A percentile compares a stretch with the other conserved stretches of the same genome.
phyloP scores from a whole-genome alignment of 2,797 vertebrate species.

The Acrossocheilus wenchowensis region DNA sequence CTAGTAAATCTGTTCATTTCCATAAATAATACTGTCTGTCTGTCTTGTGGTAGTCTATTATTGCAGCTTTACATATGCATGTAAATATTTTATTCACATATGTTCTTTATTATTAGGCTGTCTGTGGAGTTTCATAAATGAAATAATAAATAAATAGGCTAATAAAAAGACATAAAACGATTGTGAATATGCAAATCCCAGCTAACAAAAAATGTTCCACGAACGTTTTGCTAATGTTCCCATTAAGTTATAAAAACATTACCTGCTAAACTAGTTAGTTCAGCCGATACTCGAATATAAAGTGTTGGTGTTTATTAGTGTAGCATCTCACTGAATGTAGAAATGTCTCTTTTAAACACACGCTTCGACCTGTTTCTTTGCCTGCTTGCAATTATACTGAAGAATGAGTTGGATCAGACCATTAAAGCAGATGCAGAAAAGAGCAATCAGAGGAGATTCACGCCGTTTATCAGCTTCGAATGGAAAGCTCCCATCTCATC shows the following conservation, averaged over 20 bases:
- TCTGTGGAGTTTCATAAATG: no score
- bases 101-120: neutral
- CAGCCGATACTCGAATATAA: neutral
- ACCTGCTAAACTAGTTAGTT: neutral
- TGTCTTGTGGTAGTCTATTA: neutral
- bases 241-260: neutral
- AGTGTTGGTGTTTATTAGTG: neutral
- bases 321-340: neutral
- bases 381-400: neutral
- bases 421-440: constrained; percentile 10
- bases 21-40: neutral
- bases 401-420: neutral
- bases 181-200: neutral
- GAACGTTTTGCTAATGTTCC: neutral
- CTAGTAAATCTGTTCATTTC: neutral
- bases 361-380: neutral
- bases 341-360: neutral
- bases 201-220: neutral
- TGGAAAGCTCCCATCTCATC: constrained; percentile 10
- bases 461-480: neutral
- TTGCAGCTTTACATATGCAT: neutral
- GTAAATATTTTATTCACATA: neutral
- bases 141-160: neutral
- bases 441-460: neutral
- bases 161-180: neutral